Percentiles rank a stretch among this genome's conserved stretches.
Conservation (phyloP, 2,888 invertebrate species). For the Agriopis aurantiaria region DNA sequence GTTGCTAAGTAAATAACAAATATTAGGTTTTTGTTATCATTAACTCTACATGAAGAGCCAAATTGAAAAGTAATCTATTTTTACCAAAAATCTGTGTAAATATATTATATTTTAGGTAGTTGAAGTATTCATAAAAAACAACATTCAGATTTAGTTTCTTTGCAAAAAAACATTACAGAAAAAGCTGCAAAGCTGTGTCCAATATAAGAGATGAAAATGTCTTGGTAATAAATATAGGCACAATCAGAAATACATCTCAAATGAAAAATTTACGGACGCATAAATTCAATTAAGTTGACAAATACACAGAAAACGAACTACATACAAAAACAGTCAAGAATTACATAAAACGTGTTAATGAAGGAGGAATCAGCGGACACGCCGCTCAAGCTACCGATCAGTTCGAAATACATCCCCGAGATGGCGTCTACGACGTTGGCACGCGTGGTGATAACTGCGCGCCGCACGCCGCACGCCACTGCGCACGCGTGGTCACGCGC, state of each 20-base stretch:
- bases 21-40: constrained; percentile 19
- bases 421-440: constrained; percentile 64
- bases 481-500: constrained; percentile 56
- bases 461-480: constrained; percentile 53
- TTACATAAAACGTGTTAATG: constrained; percentile 30
- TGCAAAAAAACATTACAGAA: no score
- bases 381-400: constrained; percentile 53
- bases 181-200: no score
- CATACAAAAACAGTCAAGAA: background rate
- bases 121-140: background rate
- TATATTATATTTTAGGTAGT: no score
- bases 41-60: background rate
- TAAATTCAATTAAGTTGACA: no score
- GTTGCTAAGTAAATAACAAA: constrained; percentile 15
- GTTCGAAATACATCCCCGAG: constrained; percentile 69
- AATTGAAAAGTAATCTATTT: background rate
- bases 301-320: background rate
- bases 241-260: background rate
- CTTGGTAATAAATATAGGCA: no score
- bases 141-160: constrained; percentile 1
- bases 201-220: no score
- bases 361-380: constrained; percentile 71
- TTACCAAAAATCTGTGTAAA: background rate
- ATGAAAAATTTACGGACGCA: no score
- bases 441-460: constrained; percentile 58